A percentile compares a stretch with the other conserved stretches of the same genome.
Conservation (phyloP, 2,113 vertebrate species). For the rabbit (Oryctolagus cuniculus) region DNA sequence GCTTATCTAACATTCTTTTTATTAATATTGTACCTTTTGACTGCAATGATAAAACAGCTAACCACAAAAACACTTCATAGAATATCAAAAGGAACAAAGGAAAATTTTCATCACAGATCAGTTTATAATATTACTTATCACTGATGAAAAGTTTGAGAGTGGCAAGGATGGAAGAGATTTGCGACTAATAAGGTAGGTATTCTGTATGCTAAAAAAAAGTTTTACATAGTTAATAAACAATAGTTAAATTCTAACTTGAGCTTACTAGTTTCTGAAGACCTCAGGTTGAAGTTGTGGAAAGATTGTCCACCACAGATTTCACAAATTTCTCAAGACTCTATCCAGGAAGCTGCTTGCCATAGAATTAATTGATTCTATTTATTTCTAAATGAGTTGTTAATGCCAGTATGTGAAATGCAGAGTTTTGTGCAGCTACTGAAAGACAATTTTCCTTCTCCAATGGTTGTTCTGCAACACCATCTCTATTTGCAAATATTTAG, state of each 20-base stretch:
- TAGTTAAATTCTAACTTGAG: neutral
- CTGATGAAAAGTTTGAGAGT: neutral
- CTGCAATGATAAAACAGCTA: neutral
- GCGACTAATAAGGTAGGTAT: neutral
- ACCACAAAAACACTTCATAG: neutral
- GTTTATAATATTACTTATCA: neutral
- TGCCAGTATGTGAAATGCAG: neutral
- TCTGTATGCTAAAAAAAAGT: neutral
- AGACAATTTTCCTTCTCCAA: neutral
- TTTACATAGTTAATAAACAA: neutral
- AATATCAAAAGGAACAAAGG: neutral
- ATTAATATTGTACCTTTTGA: neutral
- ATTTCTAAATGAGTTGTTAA: neutral
- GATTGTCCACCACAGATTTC: neutral
- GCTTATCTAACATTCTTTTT: constrained; percentile 9
- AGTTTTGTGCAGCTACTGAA: neutral
- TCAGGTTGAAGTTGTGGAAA: neutral
- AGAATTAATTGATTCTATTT: neutral
- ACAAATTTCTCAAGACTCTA: neutral
- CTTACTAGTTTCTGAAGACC: neutral
- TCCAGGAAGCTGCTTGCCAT: neutral
- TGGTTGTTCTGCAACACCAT: neutral
- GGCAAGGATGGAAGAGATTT: neutral
- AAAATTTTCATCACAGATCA: neutral
- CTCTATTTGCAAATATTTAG: neutral